A percentile compares a stretch with the other conserved stretches of the same genome.
Conservation (phyloP, 2,113 vertebrate genomes). For the Macrotis lagotis region DNA sequence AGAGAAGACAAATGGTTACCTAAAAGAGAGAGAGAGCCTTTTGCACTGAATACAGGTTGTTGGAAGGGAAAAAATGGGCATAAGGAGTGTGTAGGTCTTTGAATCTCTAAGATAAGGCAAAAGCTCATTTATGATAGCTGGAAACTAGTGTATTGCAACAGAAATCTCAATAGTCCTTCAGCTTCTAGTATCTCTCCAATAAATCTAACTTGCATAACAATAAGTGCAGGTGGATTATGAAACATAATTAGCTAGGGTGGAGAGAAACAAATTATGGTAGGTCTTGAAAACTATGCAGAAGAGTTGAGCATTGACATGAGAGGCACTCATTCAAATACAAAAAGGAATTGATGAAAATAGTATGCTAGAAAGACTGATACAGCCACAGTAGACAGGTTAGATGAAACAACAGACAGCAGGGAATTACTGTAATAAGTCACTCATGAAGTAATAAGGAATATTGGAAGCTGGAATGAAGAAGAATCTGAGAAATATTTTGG, state of each 20-base stretch:
- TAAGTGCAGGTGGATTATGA: neutral
- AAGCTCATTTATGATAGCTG: neutral
- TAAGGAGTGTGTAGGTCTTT: neutral
- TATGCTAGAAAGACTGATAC: neutral
- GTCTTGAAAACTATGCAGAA: conserved; percentile 9
- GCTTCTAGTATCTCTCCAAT: neutral
- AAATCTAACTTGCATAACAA: neutral
- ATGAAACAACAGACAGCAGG: neutral
- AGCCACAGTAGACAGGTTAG: neutral
- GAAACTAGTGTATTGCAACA: neutral
- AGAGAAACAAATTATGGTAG: neutral
- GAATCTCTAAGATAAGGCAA: neutral
- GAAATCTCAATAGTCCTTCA: neutral
- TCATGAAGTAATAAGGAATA: neutral
- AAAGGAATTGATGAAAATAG: neutral
- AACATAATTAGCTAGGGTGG: neutral
- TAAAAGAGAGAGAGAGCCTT: neutral
- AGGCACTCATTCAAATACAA: neutral
- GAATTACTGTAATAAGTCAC: neutral
- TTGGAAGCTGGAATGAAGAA: neutral
- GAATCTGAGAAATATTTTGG: conserved; percentile 30
- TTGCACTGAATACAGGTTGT: neutral
- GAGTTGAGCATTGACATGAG: neutral
- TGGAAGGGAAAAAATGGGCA: neutral
- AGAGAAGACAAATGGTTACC: neutral